Percentiles rank a stretch among this genome's conserved stretches.
Evolutionary conservation across 1,140 invertebrate species (phyloP).

Genomic region (Pygmarrhopalites habei): DNA sequence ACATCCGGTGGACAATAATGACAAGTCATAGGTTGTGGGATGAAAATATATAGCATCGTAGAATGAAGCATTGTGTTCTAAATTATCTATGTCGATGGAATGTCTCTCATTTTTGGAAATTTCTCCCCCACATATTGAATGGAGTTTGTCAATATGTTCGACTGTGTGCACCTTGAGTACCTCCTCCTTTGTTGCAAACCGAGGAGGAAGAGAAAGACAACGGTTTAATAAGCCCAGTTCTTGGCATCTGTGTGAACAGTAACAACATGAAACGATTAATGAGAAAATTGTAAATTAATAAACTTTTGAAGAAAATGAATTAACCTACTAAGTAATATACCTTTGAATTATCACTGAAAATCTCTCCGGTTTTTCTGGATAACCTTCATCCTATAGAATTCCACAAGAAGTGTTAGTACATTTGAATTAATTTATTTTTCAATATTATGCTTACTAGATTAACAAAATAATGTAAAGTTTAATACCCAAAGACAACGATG

Average conservation of each 20-base stretch:
- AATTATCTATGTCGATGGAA: slow-evolving; percentile 44
- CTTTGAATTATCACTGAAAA: slow-evolving; percentile 25
- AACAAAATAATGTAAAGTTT: no score
- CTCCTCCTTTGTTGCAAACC: slow-evolving; percentile 63
- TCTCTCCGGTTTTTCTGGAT: slow-evolving; percentile 56
- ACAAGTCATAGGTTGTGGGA: slow-evolving; percentile 67
- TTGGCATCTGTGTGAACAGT: slow-evolving; percentile 61
- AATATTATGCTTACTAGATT: no score
- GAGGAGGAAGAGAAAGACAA: slow-evolving; percentile 54
- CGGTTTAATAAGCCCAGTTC: slow-evolving; percentile 63
- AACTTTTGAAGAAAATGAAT: no score
- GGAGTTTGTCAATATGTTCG: slow-evolving; percentile 57
- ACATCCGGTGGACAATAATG: slow-evolving; percentile 68
- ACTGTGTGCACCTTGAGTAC: slow-evolving; percentile 58
- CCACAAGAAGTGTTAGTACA: no score
- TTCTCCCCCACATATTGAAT: slow-evolving; percentile 51
- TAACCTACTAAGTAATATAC: no score
- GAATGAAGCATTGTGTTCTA: slow-evolving; percentile 54
- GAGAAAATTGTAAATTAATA: no score
- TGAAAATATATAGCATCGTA: slow-evolving; percentile 84
- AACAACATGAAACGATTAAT: background rate
- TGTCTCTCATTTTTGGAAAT: slow-evolving; percentile 45
- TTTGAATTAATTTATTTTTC: no score
- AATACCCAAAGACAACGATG: slow-evolving; percentile 77
- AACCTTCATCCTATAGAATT: slow-evolving; percentile 66